Evolutionary conservation across 1,140 invertebrate species (phyloP).

Genomic region (Cydia pomonella): DNA sequence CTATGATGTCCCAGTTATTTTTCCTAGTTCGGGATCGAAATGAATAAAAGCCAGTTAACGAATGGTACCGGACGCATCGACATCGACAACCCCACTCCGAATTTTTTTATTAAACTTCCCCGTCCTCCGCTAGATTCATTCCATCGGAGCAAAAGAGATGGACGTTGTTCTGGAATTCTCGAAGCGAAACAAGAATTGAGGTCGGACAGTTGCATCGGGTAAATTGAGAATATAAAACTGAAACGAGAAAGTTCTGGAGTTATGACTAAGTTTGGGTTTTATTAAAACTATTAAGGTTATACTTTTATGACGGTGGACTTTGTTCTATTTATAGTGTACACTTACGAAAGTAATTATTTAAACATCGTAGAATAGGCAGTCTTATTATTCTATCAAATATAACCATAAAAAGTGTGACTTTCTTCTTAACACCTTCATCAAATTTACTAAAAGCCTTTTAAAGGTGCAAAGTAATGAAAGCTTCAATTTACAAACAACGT

Average conservation of each 20-base stretch:
- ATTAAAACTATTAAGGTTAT: not conserved
- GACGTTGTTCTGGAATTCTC: not conserved
- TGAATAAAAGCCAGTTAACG: not conserved
- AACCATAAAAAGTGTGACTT: too few species aligned
- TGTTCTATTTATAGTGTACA: too few species aligned
- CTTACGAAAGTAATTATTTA: too few species aligned
- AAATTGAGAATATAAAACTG: conserved; percentile 6
- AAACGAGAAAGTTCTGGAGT: not conserved
- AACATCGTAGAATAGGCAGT: too few species aligned
- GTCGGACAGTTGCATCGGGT: conserved; percentile 9
- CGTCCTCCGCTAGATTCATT: not conserved
- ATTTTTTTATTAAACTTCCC: not conserved
- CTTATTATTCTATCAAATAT: too few species aligned
- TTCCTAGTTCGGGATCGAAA: not conserved
- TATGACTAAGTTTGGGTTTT: conserved; percentile 1
- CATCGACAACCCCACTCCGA: not conserved
- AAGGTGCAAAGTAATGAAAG: too few species aligned
- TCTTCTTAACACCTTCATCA: too few species aligned
- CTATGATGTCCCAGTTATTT: not conserved
- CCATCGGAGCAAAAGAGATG: not conserved
- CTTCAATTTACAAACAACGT: too few species aligned
- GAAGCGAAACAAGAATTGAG: not conserved
- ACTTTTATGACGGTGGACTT: too few species aligned
- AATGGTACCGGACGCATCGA: not conserved
- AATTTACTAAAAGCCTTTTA: too few species aligned